Evolutionary conservation across 2,113 vertebrate genomes (phyloP), one percentile per base, ranked within the genome.

Genomic region (Solea solea): DNA sequence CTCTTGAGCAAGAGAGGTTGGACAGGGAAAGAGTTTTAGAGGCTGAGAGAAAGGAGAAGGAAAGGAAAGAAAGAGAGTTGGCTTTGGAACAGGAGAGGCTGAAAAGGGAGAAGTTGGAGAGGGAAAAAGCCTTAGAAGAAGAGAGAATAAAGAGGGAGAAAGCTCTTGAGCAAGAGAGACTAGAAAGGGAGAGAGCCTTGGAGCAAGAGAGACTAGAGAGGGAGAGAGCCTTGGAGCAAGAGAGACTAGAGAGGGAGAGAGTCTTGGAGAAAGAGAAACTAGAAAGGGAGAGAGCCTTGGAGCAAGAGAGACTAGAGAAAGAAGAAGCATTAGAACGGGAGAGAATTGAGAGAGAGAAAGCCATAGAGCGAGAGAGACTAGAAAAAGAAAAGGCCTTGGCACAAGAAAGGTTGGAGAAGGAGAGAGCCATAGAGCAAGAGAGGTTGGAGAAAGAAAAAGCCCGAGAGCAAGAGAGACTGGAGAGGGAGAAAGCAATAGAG

Each of bases 41-140:
- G 66, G 61, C 34, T 34, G 34, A 34, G 34, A 34, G 34, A 34
- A 34, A 80, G 7, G 89, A 87, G 62, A 81, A 72, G 61, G 56
- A 82, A 27, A 61, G 89, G 85, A 48, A 80, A 85, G 71, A 82
- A 39, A 66, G 88, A 88, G 57, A 80, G 57, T 6, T 34, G 34
- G 45, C 45, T 48, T 14, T 48, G 45, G 82, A 86, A 66, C 72
- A 28, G 64, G 74, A 91, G 62, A 81, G 56, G 52, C 44, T 58
- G 39, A 15, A 0, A 82, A 84, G 51, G 81, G 72, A 41, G 75
- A 84, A 63, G 52, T 48, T 58, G 39, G 16, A 0, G 81, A 84
- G 51, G 81, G 72, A 41, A 75, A 84, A 63, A 86, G 39, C 56
- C n/a, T 58, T 58, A 9, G 56, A 58, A 54, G 52, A 14, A 0